These are phyloP conservation scores for Amphipyra berbera DNA, from an alignment of 2,888 invertebrate genomes.

Conservation along the genomic window DNA sequence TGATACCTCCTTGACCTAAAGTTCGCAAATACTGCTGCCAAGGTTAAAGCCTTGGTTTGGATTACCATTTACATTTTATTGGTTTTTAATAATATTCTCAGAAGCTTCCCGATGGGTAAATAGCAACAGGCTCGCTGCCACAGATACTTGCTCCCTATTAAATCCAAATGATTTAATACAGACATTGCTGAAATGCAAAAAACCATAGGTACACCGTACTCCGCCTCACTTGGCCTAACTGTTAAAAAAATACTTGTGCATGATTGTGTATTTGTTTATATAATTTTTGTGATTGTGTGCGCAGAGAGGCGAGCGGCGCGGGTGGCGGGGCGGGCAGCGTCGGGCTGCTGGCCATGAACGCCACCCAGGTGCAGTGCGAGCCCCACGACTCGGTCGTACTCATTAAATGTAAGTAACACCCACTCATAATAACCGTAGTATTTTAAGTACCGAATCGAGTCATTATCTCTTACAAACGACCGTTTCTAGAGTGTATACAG, in stretches of 20 bases:
- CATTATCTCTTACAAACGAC: constrained; percentile 1
- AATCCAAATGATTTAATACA: too few species aligned
- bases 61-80: too few species aligned
- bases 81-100: too few species aligned
- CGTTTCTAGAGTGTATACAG: not conserved
- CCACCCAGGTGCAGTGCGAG: constrained; percentile 92
- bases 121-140: too few species aligned
- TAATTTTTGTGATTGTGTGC: constrained; percentile 52
- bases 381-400: constrained; percentile 93
- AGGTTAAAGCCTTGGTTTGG: too few species aligned
- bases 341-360: constrained; percentile 89
- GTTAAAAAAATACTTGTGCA: constrained; percentile 22
- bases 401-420: constrained; percentile 92
- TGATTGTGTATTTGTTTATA: constrained; percentile 18
- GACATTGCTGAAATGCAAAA: too few species aligned
- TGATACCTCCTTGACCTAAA: too few species aligned
- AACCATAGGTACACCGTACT: not conserved
- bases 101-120: too few species aligned
- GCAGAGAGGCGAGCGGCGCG: constrained; percentile 85
- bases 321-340: constrained; percentile 88
- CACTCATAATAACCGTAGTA: constrained; percentile 47
- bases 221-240: constrained; percentile 6
- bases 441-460: constrained; percentile 10
- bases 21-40: too few species aligned
- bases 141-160: too few species aligned